Conservation (phyloP, 2,888 invertebrate genomes). For the Drosophila recens region DNA sequence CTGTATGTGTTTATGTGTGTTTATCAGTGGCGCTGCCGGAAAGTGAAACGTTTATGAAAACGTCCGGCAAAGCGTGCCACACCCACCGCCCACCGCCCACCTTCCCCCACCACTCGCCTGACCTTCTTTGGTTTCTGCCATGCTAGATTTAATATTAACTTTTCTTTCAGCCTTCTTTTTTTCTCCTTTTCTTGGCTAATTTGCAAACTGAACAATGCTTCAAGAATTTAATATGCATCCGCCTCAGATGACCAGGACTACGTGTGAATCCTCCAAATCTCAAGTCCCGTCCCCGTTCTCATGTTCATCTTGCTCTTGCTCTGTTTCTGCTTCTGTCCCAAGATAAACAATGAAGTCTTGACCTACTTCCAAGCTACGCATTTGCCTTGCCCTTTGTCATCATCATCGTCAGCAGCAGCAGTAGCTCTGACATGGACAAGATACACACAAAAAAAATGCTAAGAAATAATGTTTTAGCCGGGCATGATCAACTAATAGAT, state of each 20-base stretch:
- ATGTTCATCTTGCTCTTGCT: constrained; percentile 4
- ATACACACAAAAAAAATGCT: constrained; percentile 12
- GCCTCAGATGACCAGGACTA: constrained; percentile 39
- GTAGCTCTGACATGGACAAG: constrained; percentile 42
- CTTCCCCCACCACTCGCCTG: constrained; percentile 1
- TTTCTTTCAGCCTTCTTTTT: constrained; percentile 18
- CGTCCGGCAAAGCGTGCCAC: constrained; percentile 58
- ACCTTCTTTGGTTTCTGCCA: constrained; percentile 56
- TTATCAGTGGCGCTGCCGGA: constrained; percentile 72
- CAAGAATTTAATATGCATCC: constrained; percentile 67
- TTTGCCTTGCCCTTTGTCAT: constrained; percentile 70
- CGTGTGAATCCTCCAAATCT: constrained; percentile 47
- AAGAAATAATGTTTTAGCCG: background rate
- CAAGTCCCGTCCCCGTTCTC: background rate
- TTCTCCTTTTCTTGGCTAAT: constrained; percentile 46
- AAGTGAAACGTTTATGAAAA: constrained; percentile 77
- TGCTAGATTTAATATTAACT: constrained; percentile 74
- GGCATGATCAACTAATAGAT: background rate
- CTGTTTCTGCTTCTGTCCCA: constrained; percentile 31
- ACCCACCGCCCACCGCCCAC: background rate
- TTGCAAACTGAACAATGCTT: constrained; percentile 70
- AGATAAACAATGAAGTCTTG: constrained; percentile 76
- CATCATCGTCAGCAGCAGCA: constrained; percentile 49
- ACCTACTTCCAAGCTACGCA: constrained; percentile 63
- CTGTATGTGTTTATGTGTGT: constrained; percentile 27